Evolutionary conservation across 2,113 vertebrate genomes (phyloP), one percentile per base, ranked within the genome.

Genomic region (Elgaria multicarinata): DNA sequence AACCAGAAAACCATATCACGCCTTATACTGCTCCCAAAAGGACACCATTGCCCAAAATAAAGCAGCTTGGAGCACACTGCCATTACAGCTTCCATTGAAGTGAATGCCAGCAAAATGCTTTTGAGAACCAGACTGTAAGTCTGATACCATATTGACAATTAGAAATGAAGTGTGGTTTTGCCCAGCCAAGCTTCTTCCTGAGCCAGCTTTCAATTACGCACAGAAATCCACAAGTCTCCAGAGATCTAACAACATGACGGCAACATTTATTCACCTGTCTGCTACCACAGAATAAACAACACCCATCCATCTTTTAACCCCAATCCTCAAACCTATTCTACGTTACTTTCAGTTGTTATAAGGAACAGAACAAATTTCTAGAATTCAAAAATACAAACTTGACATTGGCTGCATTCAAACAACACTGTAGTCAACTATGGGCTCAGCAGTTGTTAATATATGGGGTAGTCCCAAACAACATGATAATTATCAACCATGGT

Each of bases 211-310:
- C 76, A 24, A 0, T 83, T 91, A 64, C 39, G 89, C 2, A 0
- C 0, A 78, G 71, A 92, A 85, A 91, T 92, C 83, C 85, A 91
- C 81, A 92, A 87, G 87, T 88, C 92, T 93, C 89, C 78, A 66
- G 33, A 44, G 26, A 87, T 62, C n/a, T 4, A 3, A 62, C 74
- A 89, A 64, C 36, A 83, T 46, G 90, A 89, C 3, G 89, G 36
- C 74, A 92, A 86, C 28, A 4, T 31, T 91, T 85, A 64, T 90
- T 92, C 58, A 33, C 18, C 1, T 0, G 0, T 33, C 28, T 62
- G 39, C 58, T 93, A 78, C 69, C 77, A 94, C 89, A 90, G 36
- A 39, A 85, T 31, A 77, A 76, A 64, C 44, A 92, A 87, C 46
- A 71, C 2, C 84, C 12, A 13, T n/a, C 42, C 46, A 86, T 42